A percentile compares a stretch with the other conserved stretches of the same genome.
Conservation (phyloP, 1,140 invertebrate species). For the Caenorhabditis elegans region WBcel235 BX284606.5:11828501-11829000, state of each 20-base stretch:
- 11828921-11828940: too few relatives aligned
- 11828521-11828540: constrained; percentile 78
- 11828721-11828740: constrained; percentile 65
- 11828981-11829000: constrained; percentile 22
- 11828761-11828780: constrained; percentile 49
- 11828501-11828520: constrained; percentile 40
- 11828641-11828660: too few relatives aligned
- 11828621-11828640: too few relatives aligned
- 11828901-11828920: too few relatives aligned
- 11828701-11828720: constrained; percentile 54
- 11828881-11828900: too few relatives aligned
- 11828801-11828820: constrained; percentile 31
- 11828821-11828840: constrained; percentile 34
- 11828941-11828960: too few relatives aligned
- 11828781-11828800: constrained; percentile 62
- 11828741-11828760: constrained; percentile 56
- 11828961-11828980: constrained; percentile 4
- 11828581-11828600: constrained; percentile 63
- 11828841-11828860: not conserved
- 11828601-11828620: constrained; percentile 52
- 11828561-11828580: constrained; percentile 68
- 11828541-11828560: constrained; percentile 87
- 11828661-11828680: too few relatives aligned
- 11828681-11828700: not conserved
- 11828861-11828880: too few relatives aligned